Percentiles rank a stretch among this genome's conserved stretches.
Evolutionary conservation across 2,113 vertebrate genomes (phyloP).

Genomic region (Anthoscopus minutus): DNA sequence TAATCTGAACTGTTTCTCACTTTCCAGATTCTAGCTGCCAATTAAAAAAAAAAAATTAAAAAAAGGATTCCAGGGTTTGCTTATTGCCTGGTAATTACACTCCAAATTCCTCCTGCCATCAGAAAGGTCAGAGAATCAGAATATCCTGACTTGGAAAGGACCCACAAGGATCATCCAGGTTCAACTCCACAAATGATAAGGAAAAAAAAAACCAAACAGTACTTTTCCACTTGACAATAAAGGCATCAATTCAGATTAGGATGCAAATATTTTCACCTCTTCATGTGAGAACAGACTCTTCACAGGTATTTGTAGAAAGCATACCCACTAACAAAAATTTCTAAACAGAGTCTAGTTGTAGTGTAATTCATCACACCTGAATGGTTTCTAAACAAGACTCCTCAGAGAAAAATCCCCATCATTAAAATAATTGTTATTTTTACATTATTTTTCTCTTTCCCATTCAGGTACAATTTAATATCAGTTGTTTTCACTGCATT

Average conservation of each 20-base stretch:
- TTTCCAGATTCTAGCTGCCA: neutral
- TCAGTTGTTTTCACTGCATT: accelerated
- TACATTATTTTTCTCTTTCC: neutral
- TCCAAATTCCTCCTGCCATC: neutral
- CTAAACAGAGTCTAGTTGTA: neutral
- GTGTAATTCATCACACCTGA: neutral
- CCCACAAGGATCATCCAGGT: neutral
- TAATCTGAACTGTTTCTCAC: neutral
- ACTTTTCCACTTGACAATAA: neutral
- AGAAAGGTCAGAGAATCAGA: neutral
- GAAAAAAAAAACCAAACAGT: neutral
- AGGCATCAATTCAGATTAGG: neutral
- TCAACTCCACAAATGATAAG: neutral
- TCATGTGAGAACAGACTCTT: neutral
- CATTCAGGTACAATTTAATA: neutral
- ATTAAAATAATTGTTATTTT: neutral
- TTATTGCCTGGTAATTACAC: neutral
- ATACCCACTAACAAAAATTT: neutral
- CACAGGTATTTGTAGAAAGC: neutral
- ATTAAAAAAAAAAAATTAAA: neutral
- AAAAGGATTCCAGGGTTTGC: neutral
- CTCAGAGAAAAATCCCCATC: neutral
- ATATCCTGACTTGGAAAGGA: neutral
- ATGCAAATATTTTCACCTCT: neutral
- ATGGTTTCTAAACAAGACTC: neutral